Evolutionary conservation across 92 coral and sea anemone genomes (phyloP).

Genomic region (Epizoanthus fatuus): DNA sequence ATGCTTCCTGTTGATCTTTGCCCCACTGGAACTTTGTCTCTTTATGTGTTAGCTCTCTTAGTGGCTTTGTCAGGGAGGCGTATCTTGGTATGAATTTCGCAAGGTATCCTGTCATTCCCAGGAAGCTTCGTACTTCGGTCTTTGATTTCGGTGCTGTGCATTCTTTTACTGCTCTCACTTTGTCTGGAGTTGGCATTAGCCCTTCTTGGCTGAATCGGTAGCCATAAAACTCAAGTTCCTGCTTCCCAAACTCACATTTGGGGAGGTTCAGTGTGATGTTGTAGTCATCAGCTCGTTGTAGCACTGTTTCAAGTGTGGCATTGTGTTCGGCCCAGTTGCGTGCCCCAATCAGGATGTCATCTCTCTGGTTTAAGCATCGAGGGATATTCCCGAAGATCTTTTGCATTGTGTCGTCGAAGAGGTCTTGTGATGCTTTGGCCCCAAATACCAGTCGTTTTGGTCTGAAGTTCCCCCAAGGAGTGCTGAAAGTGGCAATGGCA

Average conservation of each 20-base stretch:
- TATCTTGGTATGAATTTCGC: slow-evolving; percentile 57
- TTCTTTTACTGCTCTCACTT: slow-evolving; percentile 63
- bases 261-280: slow-evolving; percentile 70
- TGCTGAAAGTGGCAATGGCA: slow-evolving; percentile 50
- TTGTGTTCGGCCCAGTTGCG: slow-evolving; percentile 49
- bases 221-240: slow-evolving; percentile 66
- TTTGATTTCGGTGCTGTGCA: slow-evolving; percentile 11
- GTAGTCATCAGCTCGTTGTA: slow-evolving; percentile 71
- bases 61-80: slow-evolving; percentile 55
- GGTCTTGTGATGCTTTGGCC: background rate
- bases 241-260: slow-evolving; percentile 70
- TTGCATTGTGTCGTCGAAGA: background rate
- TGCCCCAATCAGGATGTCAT: slow-evolving; percentile 64
- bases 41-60: slow-evolving; percentile 60
- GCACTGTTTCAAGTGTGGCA: slow-evolving; percentile 47
- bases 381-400: slow-evolving; percentile 52
- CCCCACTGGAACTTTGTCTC: slow-evolving; percentile 62
- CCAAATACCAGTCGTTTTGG: slow-evolving; percentile 13
- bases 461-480: slow-evolving; percentile 68
- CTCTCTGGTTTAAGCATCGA: slow-evolving; percentile 61
- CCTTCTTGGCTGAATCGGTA: slow-evolving; percentile 53
- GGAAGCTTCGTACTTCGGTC: slow-evolving; percentile 67
- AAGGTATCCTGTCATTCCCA: slow-evolving; percentile 68
- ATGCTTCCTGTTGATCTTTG: slow-evolving; percentile 29
- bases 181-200: slow-evolving; percentile 21